A percentile compares a stretch with the other conserved stretches of the same genome.
These are phyloP conservation scores for Itoplectis maculator DNA, from an alignment of 2,888 invertebrate species.

Conservation along the genomic window DNA sequence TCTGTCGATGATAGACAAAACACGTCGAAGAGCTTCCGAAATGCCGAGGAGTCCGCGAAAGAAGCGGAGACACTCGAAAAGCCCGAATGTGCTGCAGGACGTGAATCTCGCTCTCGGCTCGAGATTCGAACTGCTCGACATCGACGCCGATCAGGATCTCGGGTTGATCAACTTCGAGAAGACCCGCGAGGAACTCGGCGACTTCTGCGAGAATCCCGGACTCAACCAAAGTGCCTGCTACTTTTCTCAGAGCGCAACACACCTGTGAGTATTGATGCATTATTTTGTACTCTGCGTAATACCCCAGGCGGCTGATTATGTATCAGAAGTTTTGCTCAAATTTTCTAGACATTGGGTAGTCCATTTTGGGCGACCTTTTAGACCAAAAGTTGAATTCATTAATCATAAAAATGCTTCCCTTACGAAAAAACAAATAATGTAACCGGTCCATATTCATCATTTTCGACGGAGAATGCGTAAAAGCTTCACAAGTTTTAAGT, in stretches of 20 bases:
- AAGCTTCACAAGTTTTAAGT: no score
- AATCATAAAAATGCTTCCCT: no score
- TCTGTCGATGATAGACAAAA: conserved; percentile 73
- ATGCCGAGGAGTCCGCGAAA: conserved; percentile 79
- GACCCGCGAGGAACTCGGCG: conserved; percentile 77
- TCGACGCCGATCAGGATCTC: conserved; percentile 81
- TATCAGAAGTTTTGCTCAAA: no score
- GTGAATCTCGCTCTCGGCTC: conserved; percentile 77
- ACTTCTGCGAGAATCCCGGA: conserved; percentile 79
- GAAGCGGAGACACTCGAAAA: conserved; percentile 78
- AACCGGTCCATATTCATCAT: no score
- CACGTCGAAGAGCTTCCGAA: conserved; percentile 79
- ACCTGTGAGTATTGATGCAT: conserved; percentile 77
- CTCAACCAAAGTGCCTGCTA: conserved; percentile 83
- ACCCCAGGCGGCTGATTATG: neutral
- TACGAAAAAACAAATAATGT: no score
- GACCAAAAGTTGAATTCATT: no score
- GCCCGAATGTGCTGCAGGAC: conserved; percentile 76
- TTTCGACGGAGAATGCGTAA: no score
- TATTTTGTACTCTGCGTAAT: neutral
- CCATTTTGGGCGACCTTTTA: no score
- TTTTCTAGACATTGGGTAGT: no score
- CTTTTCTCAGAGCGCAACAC: conserved; percentile 81
- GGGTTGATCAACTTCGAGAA: conserved; percentile 80
- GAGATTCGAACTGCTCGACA: conserved; percentile 79